Evolutionary conservation across 2,888 invertebrate species (phyloP), one percentile per base, ranked within the genome.

Genomic region (Acheta domesticus): DNA sequence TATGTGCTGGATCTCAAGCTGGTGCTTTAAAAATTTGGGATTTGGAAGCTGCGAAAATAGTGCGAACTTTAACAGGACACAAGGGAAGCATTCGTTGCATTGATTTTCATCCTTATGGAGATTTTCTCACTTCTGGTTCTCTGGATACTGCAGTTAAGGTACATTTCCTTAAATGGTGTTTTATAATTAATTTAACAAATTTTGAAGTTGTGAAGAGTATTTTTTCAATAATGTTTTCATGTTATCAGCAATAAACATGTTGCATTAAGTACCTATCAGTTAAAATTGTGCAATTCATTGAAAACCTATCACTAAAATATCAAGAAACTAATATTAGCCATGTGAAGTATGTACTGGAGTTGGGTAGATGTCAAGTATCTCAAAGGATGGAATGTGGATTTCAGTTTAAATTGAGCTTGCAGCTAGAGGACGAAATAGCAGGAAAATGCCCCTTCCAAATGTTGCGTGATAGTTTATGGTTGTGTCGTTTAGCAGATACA

Each of bases 1-100:
- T 98, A 14, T 96, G 95, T 88, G 97, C 98, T 74, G 98, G 98
- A 74, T 97, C 98, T 82, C 93, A 95, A 87, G 95, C 95, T 81
- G 98, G 98, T 77, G 95, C 96, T 75, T 89, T 98, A 78, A 97
- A 98, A 88, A 94, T 98, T 82, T 98, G 98, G 98, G 97, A 98
- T 86, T 89, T 98, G 84, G 97, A 97, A 87, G 95, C 96, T 83
- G 96, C 96, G 83, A 97, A 97, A 89, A 91, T 97, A 83, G 91
- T 97, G 48, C 91, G 97, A 85, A 96, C 97, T 48, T 90, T 99
- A 83, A 95, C 94, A 79, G 97, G 97, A 16, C 97, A 97, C 86
- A 94, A 94, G 86, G 92, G 93, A 75, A 92, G 92, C 81, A 93
- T 97, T 83, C 92, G 92, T 84, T 94, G 94, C 86, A 91, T 96